Conservation (phyloP, 2,113 vertebrate genomes). For the Menura novaehollandiae region DNA sequence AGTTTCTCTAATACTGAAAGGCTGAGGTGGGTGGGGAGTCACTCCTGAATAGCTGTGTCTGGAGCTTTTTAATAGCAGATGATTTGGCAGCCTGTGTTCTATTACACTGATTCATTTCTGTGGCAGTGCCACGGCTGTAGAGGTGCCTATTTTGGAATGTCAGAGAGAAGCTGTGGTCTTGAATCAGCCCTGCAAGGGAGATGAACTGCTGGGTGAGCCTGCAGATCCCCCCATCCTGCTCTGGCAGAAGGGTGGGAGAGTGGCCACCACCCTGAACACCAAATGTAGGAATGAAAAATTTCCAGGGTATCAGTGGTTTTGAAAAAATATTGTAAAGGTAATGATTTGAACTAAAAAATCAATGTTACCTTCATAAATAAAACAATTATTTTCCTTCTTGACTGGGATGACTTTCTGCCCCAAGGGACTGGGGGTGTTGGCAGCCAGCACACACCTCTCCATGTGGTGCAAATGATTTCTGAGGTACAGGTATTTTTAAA, state of each 20-base stretch:
- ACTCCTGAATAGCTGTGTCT: background rate
- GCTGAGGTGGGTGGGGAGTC: background rate
- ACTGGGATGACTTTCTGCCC: background rate
- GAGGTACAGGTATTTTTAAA: background rate
- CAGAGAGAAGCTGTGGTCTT: background rate
- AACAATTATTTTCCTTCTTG: background rate
- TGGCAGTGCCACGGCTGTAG: background rate
- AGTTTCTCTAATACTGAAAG: background rate
- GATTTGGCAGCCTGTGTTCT: background rate
- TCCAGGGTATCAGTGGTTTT: background rate
- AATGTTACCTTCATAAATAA: background rate
- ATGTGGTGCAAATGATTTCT: background rate
- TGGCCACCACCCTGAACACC: fast-evolving
- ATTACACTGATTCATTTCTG: background rate
- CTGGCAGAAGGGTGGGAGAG: background rate
- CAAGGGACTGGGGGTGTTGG: background rate
- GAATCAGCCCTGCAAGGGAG: fast-evolving
- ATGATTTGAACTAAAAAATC: background rate
- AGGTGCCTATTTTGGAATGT: background rate
- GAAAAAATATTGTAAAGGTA: background rate
- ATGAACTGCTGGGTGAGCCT: background rate
- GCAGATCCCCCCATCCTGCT: fast-evolving
- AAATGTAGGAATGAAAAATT: background rate
- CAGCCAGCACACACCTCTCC: background rate
- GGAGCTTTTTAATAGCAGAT: background rate